These are phyloP conservation scores for Onychorhynchus coronatus DNA, from an alignment of 2,113 vertebrate genomes.

Conservation along the genomic window DNA sequence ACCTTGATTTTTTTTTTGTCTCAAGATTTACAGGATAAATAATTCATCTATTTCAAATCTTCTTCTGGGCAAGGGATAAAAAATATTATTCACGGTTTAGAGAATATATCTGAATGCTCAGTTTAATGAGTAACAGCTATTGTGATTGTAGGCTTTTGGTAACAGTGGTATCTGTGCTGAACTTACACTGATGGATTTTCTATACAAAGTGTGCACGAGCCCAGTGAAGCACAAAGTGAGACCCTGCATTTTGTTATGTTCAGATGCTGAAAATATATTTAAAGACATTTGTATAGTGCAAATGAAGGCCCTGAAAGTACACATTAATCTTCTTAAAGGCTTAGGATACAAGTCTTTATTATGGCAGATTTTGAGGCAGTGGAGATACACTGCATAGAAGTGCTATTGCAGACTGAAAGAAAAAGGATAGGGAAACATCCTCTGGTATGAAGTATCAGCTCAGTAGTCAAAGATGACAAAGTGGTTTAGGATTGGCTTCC, in stretches of 20 bases:
- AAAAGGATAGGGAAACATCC: background rate
- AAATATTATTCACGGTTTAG: background rate
- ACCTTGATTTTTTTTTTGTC: background rate
- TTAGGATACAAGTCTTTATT: background rate
- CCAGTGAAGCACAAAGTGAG: background rate
- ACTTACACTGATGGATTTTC: background rate
- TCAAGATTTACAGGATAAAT: background rate
- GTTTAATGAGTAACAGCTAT: background rate
- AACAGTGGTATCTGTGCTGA: background rate
- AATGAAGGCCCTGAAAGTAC: background rate
- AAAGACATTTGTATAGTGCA: background rate
- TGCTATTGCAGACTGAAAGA: background rate
- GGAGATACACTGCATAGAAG: background rate
- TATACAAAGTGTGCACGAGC: fast-evolving
- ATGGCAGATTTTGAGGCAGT: background rate
- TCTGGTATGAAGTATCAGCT: background rate
- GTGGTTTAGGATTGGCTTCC: background rate
- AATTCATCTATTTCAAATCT: background rate
- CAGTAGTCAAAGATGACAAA: background rate
- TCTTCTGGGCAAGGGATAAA: background rate
- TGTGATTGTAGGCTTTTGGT: background rate
- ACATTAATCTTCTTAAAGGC: background rate
- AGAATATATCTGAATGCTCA: background rate
- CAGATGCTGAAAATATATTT: background rate
- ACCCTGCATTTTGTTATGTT: background rate